Evolutionary conservation across 1,140 invertebrate genomes (phyloP), one percentile per base, ranked within the genome.

Genomic region (Scaptomyza graminum): DNA sequence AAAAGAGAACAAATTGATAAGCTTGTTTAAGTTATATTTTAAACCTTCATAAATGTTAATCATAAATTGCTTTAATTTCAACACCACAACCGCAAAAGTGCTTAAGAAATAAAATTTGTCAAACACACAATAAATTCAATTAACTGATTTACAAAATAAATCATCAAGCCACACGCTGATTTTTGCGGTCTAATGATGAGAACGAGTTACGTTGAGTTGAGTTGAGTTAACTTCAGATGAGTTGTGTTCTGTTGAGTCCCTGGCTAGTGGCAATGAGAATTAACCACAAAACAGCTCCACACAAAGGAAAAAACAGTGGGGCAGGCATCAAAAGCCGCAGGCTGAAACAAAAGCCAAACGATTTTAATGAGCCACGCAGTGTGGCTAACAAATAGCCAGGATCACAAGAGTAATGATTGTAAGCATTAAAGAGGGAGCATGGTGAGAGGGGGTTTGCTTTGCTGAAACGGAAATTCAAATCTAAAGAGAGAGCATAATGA

Each of bases 351-450:
- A 57, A 59, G 39, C 56, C 37, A 52, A 68, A 34, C 44, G 54
- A 63, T 63, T 52, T 63, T 63, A 63, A 63, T 63, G 61, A 63
- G 61, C 49, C 16, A 44, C 39, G n/a, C 51, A 65, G 54, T 73
- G 56, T 73, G 56, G 64, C 70, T 62, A 79, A 74, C 49, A 55
- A 77, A 74, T 69, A 59, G 63, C 55, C 72, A 43, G 72, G 52
- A 63, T 28, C 15, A 41, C 15, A 34, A 34, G 31, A 34, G 31
- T 9, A 34, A 34, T 34, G 8, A 34, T 34, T 13, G 46, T n/a
- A n/a, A 11, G 37, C 8, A 15, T 12, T 4, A 31, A 31, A 31
- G 5, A 25, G 13, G 25, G 25, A 39, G 34, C 31, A n/a, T n/a
- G 5, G n/a, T 13, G 13, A 9, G 2, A 8, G 37, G 54, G 16